Evolutionary conservation across 2,797 vertebrate species (phyloP).

Genomic region (Xiphophorus birchmanni): DNA sequence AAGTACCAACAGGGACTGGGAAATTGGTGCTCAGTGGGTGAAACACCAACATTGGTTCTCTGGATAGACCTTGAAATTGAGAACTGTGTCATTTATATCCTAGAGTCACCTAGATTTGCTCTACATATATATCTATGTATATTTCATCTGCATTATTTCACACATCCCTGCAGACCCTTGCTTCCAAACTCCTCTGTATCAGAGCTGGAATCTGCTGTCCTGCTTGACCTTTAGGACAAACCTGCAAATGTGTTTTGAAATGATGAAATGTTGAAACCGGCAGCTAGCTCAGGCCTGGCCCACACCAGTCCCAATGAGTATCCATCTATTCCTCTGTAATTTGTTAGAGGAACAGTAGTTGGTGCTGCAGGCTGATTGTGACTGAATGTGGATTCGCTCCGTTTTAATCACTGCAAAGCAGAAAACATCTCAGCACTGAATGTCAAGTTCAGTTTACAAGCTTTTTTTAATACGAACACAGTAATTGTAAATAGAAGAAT

Average conservation of each 20-base stretch:
- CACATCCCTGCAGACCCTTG: constrained; percentile 7
- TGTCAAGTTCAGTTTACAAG: constrained; percentile 26
- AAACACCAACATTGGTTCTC: not conserved
- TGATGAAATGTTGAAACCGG: constrained; percentile 54
- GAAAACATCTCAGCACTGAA: constrained; percentile 42
- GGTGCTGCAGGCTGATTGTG: not conserved
- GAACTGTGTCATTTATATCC: constrained; percentile 3
- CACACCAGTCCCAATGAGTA: constrained; percentile 48
- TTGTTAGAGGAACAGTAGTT: constrained; percentile 21
- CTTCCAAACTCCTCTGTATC: constrained; percentile 76
- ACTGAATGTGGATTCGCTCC: constrained; percentile 8
- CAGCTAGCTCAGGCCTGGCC: constrained; percentile 39
- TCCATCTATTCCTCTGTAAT: constrained; percentile 51
- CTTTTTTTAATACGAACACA: constrained; percentile 25
- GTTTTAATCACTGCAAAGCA: not conserved
- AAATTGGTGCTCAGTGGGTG: not conserved
- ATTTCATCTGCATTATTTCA: not conserved
- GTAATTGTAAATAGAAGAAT: constrained; percentile 42
- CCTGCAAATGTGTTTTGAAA: constrained; percentile 22
- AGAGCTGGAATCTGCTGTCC: constrained; percentile 63
- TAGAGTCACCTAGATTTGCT: not conserved
- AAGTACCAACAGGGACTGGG: not conserved
- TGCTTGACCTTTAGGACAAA: constrained; percentile 35
- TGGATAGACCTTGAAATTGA: not conserved
- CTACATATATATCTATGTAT: not conserved